These are phyloP conservation scores for Anoura caudifer DNA, from an alignment of 2,113 vertebrate species.

Conservation along the genomic window DNA sequence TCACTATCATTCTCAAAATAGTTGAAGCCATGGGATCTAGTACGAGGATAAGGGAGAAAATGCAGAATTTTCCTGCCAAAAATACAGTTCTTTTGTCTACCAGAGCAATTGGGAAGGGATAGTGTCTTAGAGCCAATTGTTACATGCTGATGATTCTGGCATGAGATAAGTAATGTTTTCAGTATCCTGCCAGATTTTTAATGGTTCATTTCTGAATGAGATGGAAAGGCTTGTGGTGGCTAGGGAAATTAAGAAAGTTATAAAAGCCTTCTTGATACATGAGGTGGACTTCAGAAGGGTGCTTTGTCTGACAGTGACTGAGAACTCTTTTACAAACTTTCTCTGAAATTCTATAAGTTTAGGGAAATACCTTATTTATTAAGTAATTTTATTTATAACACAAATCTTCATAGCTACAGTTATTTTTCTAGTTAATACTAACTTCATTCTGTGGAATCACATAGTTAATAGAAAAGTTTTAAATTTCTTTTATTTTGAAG, in stretches of 20 bases:
- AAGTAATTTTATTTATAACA: background rate
- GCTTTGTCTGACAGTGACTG: background rate
- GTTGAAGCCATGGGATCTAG: slow-evolving; percentile 2
- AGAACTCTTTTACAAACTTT: background rate
- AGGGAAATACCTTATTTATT: background rate
- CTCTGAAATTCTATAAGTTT: slow-evolving; percentile 8
- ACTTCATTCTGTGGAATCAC: background rate
- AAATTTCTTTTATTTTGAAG: slow-evolving; percentile 16
- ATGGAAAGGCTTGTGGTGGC: background rate
- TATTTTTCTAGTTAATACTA: background rate
- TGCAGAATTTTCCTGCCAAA: background rate
- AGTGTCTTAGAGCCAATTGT: background rate
- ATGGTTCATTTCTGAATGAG: slow-evolving; percentile 33
- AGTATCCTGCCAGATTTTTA: background rate
- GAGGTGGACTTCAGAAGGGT: slow-evolving; percentile 2
- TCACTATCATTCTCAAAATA: slow-evolving; percentile 36
- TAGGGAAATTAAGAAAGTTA: slow-evolving; percentile 33
- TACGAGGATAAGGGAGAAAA: background rate
- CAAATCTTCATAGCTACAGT: background rate
- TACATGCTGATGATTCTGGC: background rate
- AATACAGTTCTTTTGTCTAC: background rate
- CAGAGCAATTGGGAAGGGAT: background rate
- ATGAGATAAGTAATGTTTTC: slow-evolving; percentile 40
- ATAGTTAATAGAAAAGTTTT: background rate
- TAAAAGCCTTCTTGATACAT: background rate